phyloP scores from a whole-genome alignment of 2,113 vertebrate species.

The Burhinus oedicnemus region DNA sequence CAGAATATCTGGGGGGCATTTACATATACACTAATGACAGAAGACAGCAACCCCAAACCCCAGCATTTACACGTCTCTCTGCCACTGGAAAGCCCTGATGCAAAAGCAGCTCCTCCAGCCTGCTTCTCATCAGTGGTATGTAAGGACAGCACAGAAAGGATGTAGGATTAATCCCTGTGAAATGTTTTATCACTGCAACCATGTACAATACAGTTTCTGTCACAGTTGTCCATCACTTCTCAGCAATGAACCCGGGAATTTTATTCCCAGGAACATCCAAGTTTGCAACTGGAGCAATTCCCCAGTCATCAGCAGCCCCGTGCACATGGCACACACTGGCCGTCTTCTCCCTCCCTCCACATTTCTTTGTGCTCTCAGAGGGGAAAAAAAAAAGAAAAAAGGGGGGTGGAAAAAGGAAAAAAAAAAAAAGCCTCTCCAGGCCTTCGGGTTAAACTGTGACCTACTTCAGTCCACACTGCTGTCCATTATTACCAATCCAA shows the following conservation, averaged over 20 bases:
- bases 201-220: background rate
- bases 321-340: background rate
- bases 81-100: background rate
- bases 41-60: background rate
- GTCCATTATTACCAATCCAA: conserved; percentile 69
- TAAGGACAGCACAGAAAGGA: background rate
- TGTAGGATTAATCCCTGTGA: background rate
- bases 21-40: background rate
- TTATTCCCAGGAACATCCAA: background rate
- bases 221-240: background rate
- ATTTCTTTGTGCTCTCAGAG: background rate
- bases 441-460: conserved; percentile 63
- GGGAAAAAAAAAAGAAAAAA: accelerated
- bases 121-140: background rate
- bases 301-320: background rate
- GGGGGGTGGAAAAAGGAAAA: background rate
- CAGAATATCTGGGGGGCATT: background rate
- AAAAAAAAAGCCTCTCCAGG: background rate
- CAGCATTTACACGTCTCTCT: background rate
- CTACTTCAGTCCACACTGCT: conserved; percentile 59
- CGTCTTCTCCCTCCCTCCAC: background rate
- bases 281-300: background rate
- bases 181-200: background rate
- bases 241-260: background rate
- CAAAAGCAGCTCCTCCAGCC: background rate